Evolutionary conservation across 2,888 invertebrate genomes (phyloP), one percentile per base, ranked within the genome.

Genomic region (Steromphala cineraria): DNA sequence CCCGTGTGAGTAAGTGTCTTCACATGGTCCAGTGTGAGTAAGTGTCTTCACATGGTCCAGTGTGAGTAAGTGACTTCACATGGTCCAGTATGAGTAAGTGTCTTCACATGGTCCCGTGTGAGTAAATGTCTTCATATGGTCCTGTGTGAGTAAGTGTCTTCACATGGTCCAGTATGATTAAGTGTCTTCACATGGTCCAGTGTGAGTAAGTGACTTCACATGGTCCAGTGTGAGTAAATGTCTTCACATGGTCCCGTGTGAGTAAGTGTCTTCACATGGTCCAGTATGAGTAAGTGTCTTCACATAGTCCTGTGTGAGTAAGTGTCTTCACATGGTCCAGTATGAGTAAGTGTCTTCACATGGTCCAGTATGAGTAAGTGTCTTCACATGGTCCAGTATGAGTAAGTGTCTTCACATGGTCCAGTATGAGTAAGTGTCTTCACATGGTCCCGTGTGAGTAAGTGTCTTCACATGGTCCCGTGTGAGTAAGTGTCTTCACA

Each of bases 201-300:
- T n/a, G n/a, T n/a, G n/a, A n/a, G n/a, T n/a, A n/a, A n/a, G n/a
- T 21, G 36, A 10, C n/a, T n/a, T n/a, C n/a, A n/a, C n/a, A n/a
- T 5, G 55, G 21, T 5, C 4, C 4, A 4, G 36, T 36, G 36
- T 36, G 36, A 36, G 4, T n/a, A n/a, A n/a, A n/a, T 36, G 36
- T 36, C 7, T 4, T 36, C 36, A 36, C 8, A 8, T 46, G 46
- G 13, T 13, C 46, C 13, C 7, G 7, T 56, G n/a, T 83, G 75
- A 81, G 80, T 80, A 80, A 83, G 78, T 46, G 53, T 15, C 19
- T 21, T 36, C 7, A 24, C 28, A 21, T 21, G 55, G 2, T n/a
- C n/a, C 5, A 55, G 3, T 4, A 3, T 36, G 36, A 5, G 36
- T 36, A 8, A 36, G 36, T 36, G 36, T 8, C 36, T 3, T 36